Conservation (phyloP, 2,113 vertebrate genomes). For the Aptenodytes forsteri region DNA sequence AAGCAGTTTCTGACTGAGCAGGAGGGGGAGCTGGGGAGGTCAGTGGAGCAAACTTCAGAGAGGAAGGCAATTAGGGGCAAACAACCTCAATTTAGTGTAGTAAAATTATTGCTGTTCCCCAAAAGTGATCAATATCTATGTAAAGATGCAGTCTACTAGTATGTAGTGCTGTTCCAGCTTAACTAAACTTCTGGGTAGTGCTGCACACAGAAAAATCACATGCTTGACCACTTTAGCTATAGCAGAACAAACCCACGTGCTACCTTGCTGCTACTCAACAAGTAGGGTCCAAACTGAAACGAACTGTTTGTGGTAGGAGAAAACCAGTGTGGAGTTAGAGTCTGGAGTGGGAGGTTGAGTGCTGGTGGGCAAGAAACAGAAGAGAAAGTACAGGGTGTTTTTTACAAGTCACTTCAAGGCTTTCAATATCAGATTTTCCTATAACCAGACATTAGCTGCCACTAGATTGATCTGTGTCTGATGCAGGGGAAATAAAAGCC, state of each 20-base stretch:
- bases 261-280: background rate
- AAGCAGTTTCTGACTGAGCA: background rate
- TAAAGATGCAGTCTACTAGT: background rate
- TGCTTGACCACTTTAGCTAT: accelerated
- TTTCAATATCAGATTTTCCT: background rate
- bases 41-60: background rate
- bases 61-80: background rate
- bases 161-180: background rate
- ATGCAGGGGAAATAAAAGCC: background rate
- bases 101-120: background rate
- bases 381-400: background rate
- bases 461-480: background rate
- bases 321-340: background rate
- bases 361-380: background rate
- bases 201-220: background rate
- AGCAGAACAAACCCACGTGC: background rate
- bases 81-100: background rate
- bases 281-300: background rate
- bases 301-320: background rate
- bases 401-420: background rate
- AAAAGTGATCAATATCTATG: background rate
- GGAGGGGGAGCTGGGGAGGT: background rate
- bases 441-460: background rate
- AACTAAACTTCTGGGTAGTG: background rate
- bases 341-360: background rate